A percentile compares a stretch with the other conserved stretches of the same genome.
These are phyloP conservation scores for Contarinia nasturtii DNA, from an alignment of 1,140 invertebrate species.

Conservation along the genomic window DNA sequence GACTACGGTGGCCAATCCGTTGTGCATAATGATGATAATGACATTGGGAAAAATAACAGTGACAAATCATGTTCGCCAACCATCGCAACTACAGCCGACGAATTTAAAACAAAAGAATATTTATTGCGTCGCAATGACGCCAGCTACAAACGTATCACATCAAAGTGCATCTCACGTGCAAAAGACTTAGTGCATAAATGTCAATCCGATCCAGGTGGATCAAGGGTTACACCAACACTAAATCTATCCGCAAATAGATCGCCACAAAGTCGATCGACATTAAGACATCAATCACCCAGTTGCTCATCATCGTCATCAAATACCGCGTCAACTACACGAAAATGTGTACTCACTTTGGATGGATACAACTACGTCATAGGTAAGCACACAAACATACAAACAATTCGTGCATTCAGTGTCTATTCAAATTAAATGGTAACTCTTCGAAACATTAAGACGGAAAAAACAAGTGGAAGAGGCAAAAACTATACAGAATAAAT, in stretches of 20 bases:
- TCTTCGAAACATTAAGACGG: not conserved
- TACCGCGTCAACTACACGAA: constrained; percentile 31
- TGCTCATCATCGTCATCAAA: constrained; percentile 1
- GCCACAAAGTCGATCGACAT: too few relatives aligned
- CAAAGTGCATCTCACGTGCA: constrained; percentile 3
- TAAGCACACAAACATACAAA: constrained; percentile 24
- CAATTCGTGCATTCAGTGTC: not conserved
- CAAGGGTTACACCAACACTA: constrained; percentile 7
- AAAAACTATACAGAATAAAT: not conserved
- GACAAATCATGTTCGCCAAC: too few relatives aligned
- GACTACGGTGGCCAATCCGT: too few relatives aligned
- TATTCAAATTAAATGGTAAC: not conserved
- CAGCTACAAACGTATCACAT: constrained; percentile 7
- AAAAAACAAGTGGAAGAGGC: not conserved
- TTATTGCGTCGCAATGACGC: constrained; percentile 5
- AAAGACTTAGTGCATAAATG: constrained; percentile 10
- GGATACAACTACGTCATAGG: constrained; percentile 67
- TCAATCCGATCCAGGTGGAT: constrained; percentile 15
- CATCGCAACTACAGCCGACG: not conserved
- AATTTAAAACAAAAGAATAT: constrained; percentile 3
- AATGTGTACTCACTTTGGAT: constrained; percentile 57
- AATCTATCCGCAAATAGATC: too few relatives aligned
- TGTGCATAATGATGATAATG: not conserved
- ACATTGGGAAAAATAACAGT: not conserved
- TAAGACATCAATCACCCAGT: not conserved